Base-by-base conservation (phyloP, 1,140 invertebrate species). In the Drosophila sturtevanti region DNA sequence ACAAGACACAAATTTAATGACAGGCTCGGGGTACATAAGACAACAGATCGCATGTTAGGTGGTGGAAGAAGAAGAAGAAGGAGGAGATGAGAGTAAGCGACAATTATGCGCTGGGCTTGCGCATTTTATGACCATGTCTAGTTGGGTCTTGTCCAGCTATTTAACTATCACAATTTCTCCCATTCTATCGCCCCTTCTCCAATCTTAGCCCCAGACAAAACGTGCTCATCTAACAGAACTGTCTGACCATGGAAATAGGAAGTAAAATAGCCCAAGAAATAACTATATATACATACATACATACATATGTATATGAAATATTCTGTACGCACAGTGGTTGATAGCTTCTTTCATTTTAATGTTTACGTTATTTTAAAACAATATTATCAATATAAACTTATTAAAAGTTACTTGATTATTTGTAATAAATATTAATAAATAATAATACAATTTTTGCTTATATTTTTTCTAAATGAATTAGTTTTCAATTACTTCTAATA, bases 51-150 rank as follows among this genome's bases (percentile, higher is more conserved):
- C 71, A 73, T 73, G 71, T 31, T 72, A 55, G 64, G 38, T 14
- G 38, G 16, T 14, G n/a, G 34, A 35, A 35, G 6, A 6, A 10
- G 1, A 9, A 9, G 7, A 10, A 35, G 34, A 10, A 38, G 37
- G 12, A n/a, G 12, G 37, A 67, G 63, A 37, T 38, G n/a, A n/a
- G n/a, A n/a, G n/a, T n/a, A n/a, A 59, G 44, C 41, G 65, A 56
- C 71, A 77, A 77, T 77, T 77, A 77, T 59, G 48, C 48, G 48
- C 56, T 77, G 74, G 65, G 72, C 64, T 73, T 73, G 70, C 74
- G 21, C 41, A 56, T 60, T 76, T 59, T 63, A 62, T 41, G 63
- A 66, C 31, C 37, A 60, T 34, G 35, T 60, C 54, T 59, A 48
- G 52, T 68, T 18, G 34, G 41, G 41, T 48, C 41, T 48, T 48